Conservation (phyloP, 2,797 vertebrate species). For the Myotis planiceps region DNA sequence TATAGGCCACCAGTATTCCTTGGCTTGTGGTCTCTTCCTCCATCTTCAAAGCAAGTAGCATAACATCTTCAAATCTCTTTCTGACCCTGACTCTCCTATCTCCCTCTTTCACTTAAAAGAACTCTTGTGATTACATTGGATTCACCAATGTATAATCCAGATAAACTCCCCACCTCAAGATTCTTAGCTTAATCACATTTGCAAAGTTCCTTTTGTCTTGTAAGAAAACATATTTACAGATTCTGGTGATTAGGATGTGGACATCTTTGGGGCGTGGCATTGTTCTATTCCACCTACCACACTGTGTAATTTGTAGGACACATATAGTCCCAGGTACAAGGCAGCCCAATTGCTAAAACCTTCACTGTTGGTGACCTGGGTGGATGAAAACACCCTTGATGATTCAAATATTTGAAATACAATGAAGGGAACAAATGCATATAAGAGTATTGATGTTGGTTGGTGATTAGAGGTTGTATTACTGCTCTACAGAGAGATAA, state of each 20-base stretch:
- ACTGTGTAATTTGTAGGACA: neutral
- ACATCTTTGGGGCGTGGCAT: neutral
- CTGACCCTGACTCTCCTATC: neutral
- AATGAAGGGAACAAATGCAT: neutral
- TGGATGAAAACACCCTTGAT: neutral
- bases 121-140: neutral
- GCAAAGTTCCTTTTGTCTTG: neutral
- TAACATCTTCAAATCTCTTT: neutral
- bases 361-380: neutral
- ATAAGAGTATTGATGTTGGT: neutral
- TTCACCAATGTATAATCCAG: neutral
- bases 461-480: neutral
- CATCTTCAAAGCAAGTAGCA: neutral
- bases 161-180: neutral
- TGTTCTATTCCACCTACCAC: neutral
- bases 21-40: neutral
- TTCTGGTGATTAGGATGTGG: neutral
- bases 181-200: neutral
- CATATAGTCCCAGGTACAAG: neutral
- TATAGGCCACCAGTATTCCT: neutral
- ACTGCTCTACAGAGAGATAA: neutral
- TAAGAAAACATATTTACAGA: neutral
- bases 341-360: neutral
- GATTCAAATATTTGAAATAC: slow-evolving; percentile 7
- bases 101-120: neutral